These are phyloP conservation scores for Riptortus pedestris DNA, from an alignment of 1,140 invertebrate genomes.

Conservation along the genomic window DNA sequence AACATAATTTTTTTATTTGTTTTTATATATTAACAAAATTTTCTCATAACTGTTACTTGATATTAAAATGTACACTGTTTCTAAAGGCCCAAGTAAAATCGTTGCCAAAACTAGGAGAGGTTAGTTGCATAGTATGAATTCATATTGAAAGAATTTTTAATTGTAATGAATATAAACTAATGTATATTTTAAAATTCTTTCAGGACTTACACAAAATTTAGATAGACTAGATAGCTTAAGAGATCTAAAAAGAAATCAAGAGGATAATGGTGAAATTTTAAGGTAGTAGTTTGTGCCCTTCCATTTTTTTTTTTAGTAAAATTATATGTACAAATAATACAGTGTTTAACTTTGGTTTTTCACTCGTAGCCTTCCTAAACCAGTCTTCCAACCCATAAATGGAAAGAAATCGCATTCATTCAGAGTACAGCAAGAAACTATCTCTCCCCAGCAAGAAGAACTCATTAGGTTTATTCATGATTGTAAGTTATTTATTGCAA, in stretches of 20 bases:
- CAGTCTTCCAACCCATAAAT: constrained; percentile 55
- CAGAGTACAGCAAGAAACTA: constrained; percentile 52
- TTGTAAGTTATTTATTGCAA: constrained; percentile 43
- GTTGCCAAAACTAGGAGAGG: constrained; percentile 73
- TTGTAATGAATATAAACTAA: no score
- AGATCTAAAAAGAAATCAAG: constrained; percentile 41
- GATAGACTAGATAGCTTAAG: constrained; percentile 54
- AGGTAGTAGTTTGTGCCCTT: constrained; percentile 36
- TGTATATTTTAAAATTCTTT: constrained; percentile 24
- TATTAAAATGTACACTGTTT: constrained; percentile 64
- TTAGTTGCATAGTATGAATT: constrained; percentile 37
- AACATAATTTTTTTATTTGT: no score
- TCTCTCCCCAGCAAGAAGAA: constrained; percentile 60
- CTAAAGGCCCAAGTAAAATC: constrained; percentile 73
- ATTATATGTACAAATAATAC: no score
- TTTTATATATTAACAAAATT: no score
- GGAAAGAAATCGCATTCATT: constrained; percentile 51
- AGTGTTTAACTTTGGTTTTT: no score
- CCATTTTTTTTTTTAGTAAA: not conserved
- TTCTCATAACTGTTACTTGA: not conserved
- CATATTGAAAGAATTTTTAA: not conserved
- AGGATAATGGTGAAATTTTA: constrained; percentile 40
- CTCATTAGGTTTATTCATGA: constrained; percentile 62
- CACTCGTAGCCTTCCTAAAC: constrained; percentile 51
- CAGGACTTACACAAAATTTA: constrained; percentile 54